These are phyloP conservation scores for Phalacrocorax pelagicus DNA, from an alignment of 2,113 vertebrate genomes.

Conservation along the genomic window DNA sequence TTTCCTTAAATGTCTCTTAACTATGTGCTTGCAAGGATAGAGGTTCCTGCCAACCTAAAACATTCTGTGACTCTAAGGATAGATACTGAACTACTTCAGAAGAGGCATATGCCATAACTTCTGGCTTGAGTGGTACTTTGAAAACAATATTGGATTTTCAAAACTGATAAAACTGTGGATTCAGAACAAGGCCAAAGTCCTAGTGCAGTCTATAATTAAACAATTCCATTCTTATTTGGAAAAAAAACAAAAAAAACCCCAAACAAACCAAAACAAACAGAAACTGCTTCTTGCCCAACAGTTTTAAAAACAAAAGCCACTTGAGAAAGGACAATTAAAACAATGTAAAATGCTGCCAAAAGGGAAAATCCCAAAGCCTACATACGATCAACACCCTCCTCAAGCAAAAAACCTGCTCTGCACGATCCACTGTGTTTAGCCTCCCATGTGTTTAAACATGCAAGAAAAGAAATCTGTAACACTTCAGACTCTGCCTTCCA, in stretches of 20 bases:
- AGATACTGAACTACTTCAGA: background rate
- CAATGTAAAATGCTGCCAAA: conserved; percentile 4
- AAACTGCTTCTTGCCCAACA: conserved; percentile 29
- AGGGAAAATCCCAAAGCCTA: conserved; percentile 31
- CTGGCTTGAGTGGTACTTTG: background rate
- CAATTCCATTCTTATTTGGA: background rate
- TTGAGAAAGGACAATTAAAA: conserved; percentile 30
- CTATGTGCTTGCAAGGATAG: background rate
- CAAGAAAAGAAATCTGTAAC: background rate
- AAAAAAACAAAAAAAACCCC: background rate
- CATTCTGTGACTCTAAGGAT: background rate
- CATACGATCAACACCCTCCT: background rate
- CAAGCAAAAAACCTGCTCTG: conserved; percentile 16
- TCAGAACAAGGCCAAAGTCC: background rate
- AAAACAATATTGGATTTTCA: background rate
- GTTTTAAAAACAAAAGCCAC: conserved; percentile 45
- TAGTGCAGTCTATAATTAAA: conserved; percentile 3
- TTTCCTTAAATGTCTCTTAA: background rate
- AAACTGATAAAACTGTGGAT: background rate
- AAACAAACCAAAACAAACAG: background rate
- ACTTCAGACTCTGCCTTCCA: background rate
- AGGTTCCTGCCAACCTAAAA: background rate
- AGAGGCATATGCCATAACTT: background rate
- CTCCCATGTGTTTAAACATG: background rate
- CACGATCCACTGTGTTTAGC: background rate